Base-by-base conservation (phyloP, 2,113 vertebrate genomes). In the Cyphomyrus discorhynchus region DNA sequence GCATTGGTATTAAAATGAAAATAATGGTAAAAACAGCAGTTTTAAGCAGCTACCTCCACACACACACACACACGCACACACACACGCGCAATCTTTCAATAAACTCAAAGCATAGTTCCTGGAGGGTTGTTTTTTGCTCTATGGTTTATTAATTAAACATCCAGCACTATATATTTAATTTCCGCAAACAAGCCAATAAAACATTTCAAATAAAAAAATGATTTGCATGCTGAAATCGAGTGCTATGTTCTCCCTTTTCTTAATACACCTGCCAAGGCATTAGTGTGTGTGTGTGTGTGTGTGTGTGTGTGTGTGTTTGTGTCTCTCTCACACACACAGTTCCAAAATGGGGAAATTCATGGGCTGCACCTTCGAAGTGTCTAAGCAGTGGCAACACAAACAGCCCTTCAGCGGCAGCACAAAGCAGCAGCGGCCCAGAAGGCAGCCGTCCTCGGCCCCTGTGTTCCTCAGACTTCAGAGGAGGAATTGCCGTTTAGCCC, bases 401-500 rank as follows among this genome's bases (percentile, higher is more conserved):
- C 39, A 89, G 50, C 80, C 50, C 88, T 62, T 89, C 80, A 89
- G 52, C 88, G 17, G 50, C 74, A 24, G 88, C 50, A 83, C 46
- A 45, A 80, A 82, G 49, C 17, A 62, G 77, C 52, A 31, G 1
- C 24, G 42, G 7, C 35, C 52, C 88, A 42, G 58, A 84, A 84
- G 35, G 35, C 77, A 39, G 31, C 35, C 19, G 0, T 24, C 11
- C 77, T 17, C 77, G 52, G 74, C 52, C 80, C 21, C 39, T 66
- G 90, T 19, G 80, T 83, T 88, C 45, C 35, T 88, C 53, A 74
- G 45, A 86, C 53, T 89, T 90, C 52, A 90, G 80, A 90, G 70
- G 27, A 31, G 88, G 87, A 89, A 62, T 31, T 90, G 52, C 86
- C 87, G 87, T 74, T 86, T 77, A 90, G 50, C 90, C 53, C 52